phyloP scores from a whole-genome alignment of 2,888 invertebrate genomes.

The Andrena haemorrhoa region DNA sequence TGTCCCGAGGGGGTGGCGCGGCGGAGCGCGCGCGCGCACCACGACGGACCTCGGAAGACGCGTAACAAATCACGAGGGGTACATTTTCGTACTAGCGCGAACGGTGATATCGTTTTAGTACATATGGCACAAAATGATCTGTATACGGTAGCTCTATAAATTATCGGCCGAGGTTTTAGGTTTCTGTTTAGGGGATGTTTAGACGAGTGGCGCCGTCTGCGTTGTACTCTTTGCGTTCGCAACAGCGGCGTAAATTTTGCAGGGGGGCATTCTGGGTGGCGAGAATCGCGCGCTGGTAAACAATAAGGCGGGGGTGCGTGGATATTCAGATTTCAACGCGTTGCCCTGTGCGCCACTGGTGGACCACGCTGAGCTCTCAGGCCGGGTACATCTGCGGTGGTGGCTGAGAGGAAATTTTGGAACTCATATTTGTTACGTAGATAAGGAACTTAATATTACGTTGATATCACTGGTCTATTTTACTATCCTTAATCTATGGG shows the following conservation, averaged over 20 bases:
- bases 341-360: too few species aligned
- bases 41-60: slow-evolving; percentile 50
- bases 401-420: too few species aligned
- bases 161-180: slow-evolving; percentile 38
- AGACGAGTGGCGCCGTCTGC: slow-evolving; percentile 10
- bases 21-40: background rate
- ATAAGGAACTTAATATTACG: too few species aligned
- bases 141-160: slow-evolving; percentile 62
- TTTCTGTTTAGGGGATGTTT: slow-evolving; percentile 28
- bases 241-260: slow-evolving; percentile 52
- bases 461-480: too few species aligned
- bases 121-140: slow-evolving; percentile 63
- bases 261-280: background rate
- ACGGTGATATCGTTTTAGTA: slow-evolving; percentile 65
- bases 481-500: too few species aligned
- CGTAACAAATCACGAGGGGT: slow-evolving; percentile 34
- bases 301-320: too few species aligned
- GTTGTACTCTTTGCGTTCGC: slow-evolving; percentile 36
- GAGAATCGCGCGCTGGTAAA: too few species aligned
- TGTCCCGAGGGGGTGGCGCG: background rate
- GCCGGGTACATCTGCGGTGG: too few species aligned
- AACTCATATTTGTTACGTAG: too few species aligned
- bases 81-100: slow-evolving; percentile 51
- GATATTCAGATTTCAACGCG: too few species aligned
- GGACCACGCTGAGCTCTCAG: too few species aligned